Evolutionary conservation across 2,888 invertebrate genomes (phyloP), one percentile per base, ranked within the genome.

Genomic region (Eupithecia insigniata): DNA sequence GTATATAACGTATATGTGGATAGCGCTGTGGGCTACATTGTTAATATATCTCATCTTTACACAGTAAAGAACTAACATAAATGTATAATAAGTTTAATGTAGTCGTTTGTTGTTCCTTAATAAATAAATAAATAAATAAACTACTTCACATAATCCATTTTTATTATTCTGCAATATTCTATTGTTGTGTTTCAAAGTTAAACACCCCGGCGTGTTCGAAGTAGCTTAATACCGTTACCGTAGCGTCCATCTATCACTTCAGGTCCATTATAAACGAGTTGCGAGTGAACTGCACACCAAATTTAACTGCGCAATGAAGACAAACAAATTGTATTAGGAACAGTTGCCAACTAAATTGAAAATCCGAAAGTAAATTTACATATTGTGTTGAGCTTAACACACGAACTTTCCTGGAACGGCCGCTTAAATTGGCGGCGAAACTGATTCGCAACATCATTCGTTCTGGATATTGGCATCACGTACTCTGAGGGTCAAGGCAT

Each of bases 381-480:
- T 87, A 86, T 85, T 85, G 82, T 81, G 85, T 87, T 85, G 84
- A 86, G 85, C 83, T 86, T 84, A 84, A 84, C 81, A 82, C 79
- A 82, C 78, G 75, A 89, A 88, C 82, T 88, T 89, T 87, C 80
- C 79, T 83, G 85, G 85, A 86, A 85, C 84, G 85, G 82, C 82
- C 84, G 84, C 85, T 88, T 86, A 89, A 88, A 89, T 88, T 89
- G 87, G 84, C 86, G 85, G 82, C 85, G 84, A 88, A 91, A 90
- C 91, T 89, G 90, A 90, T 91, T 91, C 88, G 83, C 84, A 87
- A 89, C 89, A 89, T 90, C 90, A 89, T 91, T 90, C 91, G 89
- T 90, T 91, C 87, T 88, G 90, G 90, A 92, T 92, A 92, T 92
- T 91, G 89, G 86, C 86, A 88, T 90, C 91, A 90, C 92, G 92